Evolutionary conservation across 1,140 invertebrate species (phyloP).

Genomic region (Heterodera carotae): DNA sequence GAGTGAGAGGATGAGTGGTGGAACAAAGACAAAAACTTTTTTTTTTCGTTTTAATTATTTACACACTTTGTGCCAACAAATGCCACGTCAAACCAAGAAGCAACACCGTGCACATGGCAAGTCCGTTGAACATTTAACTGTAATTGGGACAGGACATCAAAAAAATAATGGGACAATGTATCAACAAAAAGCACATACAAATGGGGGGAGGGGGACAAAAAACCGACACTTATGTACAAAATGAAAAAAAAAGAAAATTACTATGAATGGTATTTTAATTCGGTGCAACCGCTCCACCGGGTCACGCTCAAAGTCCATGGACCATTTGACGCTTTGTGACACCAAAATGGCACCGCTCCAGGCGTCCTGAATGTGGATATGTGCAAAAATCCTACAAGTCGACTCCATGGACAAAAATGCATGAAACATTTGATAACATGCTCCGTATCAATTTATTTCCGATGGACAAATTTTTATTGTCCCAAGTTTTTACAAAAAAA

Average conservation of each 20-base stretch:
- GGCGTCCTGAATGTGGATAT: constrained; percentile 80
- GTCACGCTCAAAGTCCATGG: constrained; percentile 91
- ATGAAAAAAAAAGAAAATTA: background rate
- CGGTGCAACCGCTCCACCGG: constrained; percentile 90
- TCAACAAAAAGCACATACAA: too few species aligned
- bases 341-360: constrained; percentile 97
- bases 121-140: constrained; percentile 87
- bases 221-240: too few species aligned
- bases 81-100: constrained; percentile 99
- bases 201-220: too few species aligned
- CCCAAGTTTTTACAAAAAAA: too few species aligned
- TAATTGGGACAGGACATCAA: too few species aligned
- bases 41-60: too few species aligned
- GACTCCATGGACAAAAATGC: too few species aligned
- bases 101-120: constrained; percentile 91
- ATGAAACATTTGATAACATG: constrained; percentile 17
- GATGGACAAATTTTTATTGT: too few species aligned
- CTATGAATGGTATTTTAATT: constrained; percentile 86
- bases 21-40: too few species aligned
- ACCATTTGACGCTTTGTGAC: constrained; percentile 88
- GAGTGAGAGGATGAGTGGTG: too few species aligned
- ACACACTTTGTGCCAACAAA: constrained; percentile 76
- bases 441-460: background rate
- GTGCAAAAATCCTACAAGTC: too few species aligned
- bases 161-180: too few species aligned